Evolutionary conservation across 2,888 invertebrate genomes (phyloP).

Genomic region (Sthenelais limicola): DNA sequence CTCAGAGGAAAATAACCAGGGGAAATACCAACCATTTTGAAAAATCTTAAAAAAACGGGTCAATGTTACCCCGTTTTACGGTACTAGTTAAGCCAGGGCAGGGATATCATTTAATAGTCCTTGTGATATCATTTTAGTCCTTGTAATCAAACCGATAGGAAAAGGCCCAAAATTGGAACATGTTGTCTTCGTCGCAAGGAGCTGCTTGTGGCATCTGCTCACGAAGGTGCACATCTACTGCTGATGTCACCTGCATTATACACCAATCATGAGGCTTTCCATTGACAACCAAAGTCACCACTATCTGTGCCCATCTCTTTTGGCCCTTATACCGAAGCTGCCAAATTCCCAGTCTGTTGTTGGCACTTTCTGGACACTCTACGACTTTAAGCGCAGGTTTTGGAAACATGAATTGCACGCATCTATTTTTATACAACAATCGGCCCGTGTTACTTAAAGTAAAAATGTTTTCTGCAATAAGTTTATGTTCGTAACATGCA

Average conservation of each 20-base stretch:
- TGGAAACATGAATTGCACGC: conserved; percentile 44
- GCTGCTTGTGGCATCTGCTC: conserved; percentile 53
- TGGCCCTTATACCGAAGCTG: conserved; percentile 22
- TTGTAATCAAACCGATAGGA: conserved; percentile 49
- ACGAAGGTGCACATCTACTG: conserved; percentile 40
- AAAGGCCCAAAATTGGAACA: conserved; percentile 51
- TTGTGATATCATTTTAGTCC: conserved; percentile 17
- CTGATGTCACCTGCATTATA: conserved; percentile 50
- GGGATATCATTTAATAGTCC: no score
- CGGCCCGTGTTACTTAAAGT: conserved; percentile 44
- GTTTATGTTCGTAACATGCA: conserved; percentile 47
- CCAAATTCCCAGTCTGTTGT: conserved; percentile 40
- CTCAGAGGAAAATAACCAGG: no score
- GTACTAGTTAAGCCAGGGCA: no score
- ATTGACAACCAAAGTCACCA: conserved; percentile 12
- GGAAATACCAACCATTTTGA: no score
- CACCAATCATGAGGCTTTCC: conserved; percentile 32
- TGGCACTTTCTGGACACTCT: conserved; percentile 35
- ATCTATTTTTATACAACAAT: conserved; percentile 45
- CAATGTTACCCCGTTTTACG: no score
- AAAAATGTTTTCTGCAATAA: conserved; percentile 48
- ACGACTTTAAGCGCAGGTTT: conserved; percentile 34
- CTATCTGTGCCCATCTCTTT: conserved; percentile 40
- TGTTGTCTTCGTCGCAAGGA: conserved; percentile 43
- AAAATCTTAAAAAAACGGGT: no score